Conservation (phyloP, 2,888 invertebrate species). For the Amiota minor region DNA sequence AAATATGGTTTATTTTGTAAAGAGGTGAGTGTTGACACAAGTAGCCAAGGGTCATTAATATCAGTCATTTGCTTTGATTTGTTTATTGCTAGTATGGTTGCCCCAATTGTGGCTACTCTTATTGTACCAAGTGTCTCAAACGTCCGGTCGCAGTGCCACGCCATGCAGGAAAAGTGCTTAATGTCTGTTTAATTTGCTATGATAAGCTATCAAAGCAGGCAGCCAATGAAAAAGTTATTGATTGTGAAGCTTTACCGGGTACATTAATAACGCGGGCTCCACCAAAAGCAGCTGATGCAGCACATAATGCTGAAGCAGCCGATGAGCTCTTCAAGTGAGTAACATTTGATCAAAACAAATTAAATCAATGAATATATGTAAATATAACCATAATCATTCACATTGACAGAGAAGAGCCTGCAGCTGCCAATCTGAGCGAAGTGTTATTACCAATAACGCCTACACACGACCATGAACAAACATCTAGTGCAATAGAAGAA, state of each 20-base stretch:
- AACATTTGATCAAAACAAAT: background rate
- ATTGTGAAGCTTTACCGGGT: constrained; percentile 75
- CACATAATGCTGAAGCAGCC: constrained; percentile 42
- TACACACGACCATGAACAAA: background rate
- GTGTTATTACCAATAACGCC: constrained; percentile 60
- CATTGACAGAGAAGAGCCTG: constrained; percentile 54
- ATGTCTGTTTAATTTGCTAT: constrained; percentile 77
- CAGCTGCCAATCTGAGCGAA: constrained; percentile 58
- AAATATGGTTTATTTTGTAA: constrained; percentile 82
- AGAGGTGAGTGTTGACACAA: constrained; percentile 76
- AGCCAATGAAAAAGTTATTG: constrained; percentile 55
- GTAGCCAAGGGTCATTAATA: background rate
- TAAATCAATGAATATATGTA: background rate
- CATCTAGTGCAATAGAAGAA: constrained; percentile 15
- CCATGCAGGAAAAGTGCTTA: constrained; percentile 77
- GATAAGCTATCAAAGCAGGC: constrained; percentile 68
- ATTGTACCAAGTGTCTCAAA: constrained; percentile 86
- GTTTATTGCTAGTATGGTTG: constrained; percentile 80
- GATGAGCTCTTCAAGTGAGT: constrained; percentile 53
- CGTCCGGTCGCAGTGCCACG: constrained; percentile 81
- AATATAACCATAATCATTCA: background rate
- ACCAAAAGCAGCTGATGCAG: constrained; percentile 38
- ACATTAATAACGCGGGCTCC: constrained; percentile 51
- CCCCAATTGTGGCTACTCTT: constrained; percentile 87
- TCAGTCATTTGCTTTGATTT: background rate